Conservation (phyloP, 2,113 vertebrate species). For the Notiomystis cincta region DNA sequence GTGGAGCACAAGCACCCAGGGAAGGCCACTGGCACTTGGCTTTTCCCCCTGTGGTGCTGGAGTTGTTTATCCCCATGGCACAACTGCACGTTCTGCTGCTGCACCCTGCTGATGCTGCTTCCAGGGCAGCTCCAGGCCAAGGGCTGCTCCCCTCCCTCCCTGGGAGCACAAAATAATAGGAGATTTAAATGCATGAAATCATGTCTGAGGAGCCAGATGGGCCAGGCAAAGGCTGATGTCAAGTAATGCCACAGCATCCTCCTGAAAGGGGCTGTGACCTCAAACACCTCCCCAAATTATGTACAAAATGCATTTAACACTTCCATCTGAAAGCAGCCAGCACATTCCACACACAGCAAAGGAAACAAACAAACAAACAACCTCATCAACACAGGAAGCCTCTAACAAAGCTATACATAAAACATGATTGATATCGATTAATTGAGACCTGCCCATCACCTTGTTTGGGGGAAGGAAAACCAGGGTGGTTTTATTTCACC, state of each 20-base stretch:
- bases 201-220: neutral
- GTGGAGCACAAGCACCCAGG: neutral
- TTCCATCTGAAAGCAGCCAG: neutral
- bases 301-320: neutral
- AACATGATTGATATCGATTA: neutral
- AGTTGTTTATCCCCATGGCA: neutral
- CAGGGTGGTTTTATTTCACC: neutral
- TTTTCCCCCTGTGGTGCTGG: neutral
- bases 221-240: neutral
- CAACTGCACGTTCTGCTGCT: rapidly evolving
- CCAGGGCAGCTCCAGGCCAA: neutral
- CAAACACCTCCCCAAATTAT: neutral
- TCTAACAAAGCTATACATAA: neutral
- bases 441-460: neutral
- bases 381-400: neutral
- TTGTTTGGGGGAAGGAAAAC: neutral
- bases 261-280: neutral
- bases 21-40: neutral
- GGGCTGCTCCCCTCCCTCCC: neutral
- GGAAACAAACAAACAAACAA: neutral
- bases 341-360: neutral
- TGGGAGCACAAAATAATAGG: neutral
- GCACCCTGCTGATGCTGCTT: neutral
- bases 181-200: slow-evolving; percentile 31
- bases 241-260: neutral